These are phyloP conservation scores for Pycnomerus fuliginosus DNA, from an alignment of 2,888 invertebrate species.

Conservation along the genomic window DNA sequence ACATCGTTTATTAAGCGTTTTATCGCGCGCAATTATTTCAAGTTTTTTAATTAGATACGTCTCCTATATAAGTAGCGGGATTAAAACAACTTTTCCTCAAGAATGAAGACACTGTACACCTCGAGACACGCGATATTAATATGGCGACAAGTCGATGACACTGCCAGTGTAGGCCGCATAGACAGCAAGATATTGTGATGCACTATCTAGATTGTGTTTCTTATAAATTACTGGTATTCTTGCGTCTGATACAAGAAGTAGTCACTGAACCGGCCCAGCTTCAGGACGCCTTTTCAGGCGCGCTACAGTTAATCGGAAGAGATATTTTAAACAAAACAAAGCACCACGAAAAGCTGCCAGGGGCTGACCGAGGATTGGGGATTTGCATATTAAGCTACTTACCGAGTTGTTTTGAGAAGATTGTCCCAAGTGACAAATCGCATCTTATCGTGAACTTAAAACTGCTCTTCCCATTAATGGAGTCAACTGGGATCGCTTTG, in stretches of 20 bases:
- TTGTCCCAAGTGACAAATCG: no score
- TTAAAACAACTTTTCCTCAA: conserved; percentile 45
- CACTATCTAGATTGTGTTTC: conserved; percentile 50
- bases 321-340: no score
- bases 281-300: conserved; percentile 47
- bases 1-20: conserved; percentile 21
- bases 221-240: conserved; percentile 51
- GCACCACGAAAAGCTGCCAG: no score
- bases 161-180: conserved; percentile 49
- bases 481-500: no score
- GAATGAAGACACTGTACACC: conserved; percentile 46
- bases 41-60: conserved; percentile 39
- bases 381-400: no score
- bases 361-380: no score
- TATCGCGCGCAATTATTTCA: conserved; percentile 37
- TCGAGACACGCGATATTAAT: conserved; percentile 50
- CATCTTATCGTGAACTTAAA: no score
- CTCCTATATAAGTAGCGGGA: conserved; percentile 43
- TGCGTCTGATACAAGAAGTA: conserved; percentile 45
- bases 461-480: no score
- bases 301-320: conserved; percentile 49
- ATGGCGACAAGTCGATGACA: conserved; percentile 53
- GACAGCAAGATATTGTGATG: conserved; percentile 51
- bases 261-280: conserved; percentile 45
- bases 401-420: no score